A percentile compares a stretch with the other conserved stretches of the same genome.
Evolutionary conservation across 35 echinoderm and acorn worm genomes (phyloP).

Genomic region (Apostichopus parvimensis): DNA sequence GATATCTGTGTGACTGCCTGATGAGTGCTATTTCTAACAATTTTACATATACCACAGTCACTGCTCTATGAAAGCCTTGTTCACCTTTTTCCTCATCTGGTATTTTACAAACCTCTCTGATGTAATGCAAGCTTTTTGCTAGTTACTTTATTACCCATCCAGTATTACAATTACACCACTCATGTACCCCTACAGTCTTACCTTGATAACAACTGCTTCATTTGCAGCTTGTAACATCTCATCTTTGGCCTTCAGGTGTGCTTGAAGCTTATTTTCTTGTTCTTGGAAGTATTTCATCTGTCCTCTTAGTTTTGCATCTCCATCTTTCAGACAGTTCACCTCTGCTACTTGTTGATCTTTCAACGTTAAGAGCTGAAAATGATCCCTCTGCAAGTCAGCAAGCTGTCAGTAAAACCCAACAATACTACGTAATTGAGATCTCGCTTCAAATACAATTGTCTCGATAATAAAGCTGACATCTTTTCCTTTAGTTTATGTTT

Average conservation of each 20-base stretch:
- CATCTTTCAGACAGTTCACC: slow-evolving; percentile 62
- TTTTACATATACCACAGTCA: too few species aligned
- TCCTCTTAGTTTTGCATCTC: slow-evolving; percentile 48
- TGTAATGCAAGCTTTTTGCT: too few species aligned
- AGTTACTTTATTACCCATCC: too few species aligned
- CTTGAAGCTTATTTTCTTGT: slow-evolving; percentile 52
- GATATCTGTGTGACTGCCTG: too few species aligned
- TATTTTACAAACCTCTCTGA: too few species aligned
- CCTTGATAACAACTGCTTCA: slow-evolving; percentile 94
- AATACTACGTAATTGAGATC: too few species aligned
- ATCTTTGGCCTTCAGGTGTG: slow-evolving; percentile 71
- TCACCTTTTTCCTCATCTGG: too few species aligned
- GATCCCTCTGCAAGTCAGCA: slow-evolving; percentile 72
- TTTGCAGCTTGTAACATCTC: slow-evolving; percentile 91
- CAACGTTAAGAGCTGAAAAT: slow-evolving; percentile 69
- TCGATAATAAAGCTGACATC: too few species aligned
- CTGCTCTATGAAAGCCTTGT: too few species aligned
- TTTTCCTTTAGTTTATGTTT: too few species aligned
- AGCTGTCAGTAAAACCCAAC: slow-evolving; percentile 36
- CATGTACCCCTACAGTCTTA: background rate
- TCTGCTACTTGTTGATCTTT: slow-evolving; percentile 76
- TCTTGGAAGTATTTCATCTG: slow-evolving; percentile 58
- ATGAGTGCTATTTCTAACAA: background rate
- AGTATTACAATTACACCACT: background rate
- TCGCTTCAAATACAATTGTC: too few species aligned